Percentiles rank a stretch among this genome's conserved stretches.
Evolutionary conservation across 2,113 vertebrate species (phyloP).

Genomic region (Scomber scombrus): DNA sequence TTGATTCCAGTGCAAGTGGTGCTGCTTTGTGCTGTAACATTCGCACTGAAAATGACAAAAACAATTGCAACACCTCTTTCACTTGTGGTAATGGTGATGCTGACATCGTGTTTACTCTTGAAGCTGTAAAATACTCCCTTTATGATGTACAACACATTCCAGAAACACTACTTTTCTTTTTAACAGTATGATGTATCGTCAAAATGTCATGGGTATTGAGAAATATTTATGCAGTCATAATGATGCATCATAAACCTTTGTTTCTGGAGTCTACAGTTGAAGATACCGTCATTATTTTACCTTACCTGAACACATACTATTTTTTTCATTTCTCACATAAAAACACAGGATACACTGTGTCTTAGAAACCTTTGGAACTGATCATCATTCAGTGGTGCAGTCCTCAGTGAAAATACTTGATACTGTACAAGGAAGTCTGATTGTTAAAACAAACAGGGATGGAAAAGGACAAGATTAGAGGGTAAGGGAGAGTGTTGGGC

Average conservation of each 20-base stretch:
- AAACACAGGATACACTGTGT: constrained; percentile 1
- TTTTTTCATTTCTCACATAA: neutral
- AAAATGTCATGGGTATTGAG: too few relatives aligned
- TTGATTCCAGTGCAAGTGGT: constrained; percentile 4
- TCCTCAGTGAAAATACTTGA: constrained; percentile 13
- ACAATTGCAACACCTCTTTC: constrained; percentile 10
- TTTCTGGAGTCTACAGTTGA: neutral
- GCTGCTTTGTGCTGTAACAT: constrained; percentile 11
- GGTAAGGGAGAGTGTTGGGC: constrained; percentile 4
- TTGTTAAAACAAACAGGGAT: constrained; percentile 28
- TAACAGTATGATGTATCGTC: too few relatives aligned
- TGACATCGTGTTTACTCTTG: constrained; percentile 31
- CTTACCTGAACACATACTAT: neutral
- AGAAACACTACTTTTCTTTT: too few relatives aligned
- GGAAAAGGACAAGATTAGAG: constrained; percentile 13
- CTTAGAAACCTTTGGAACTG: neutral
- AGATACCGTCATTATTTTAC: neutral
- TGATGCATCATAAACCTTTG: too few relatives aligned
- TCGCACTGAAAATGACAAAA: neutral
- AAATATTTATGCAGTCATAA: too few relatives aligned
- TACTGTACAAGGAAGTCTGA: constrained; percentile 1
- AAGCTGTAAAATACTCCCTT: neutral
- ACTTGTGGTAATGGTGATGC: constrained; percentile 16
- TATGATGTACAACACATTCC: neutral
- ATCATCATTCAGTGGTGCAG: constrained; percentile 5